Base-by-base conservation (phyloP, 2,888 invertebrate species). In the Heteromyza rotundicornis region DNA sequence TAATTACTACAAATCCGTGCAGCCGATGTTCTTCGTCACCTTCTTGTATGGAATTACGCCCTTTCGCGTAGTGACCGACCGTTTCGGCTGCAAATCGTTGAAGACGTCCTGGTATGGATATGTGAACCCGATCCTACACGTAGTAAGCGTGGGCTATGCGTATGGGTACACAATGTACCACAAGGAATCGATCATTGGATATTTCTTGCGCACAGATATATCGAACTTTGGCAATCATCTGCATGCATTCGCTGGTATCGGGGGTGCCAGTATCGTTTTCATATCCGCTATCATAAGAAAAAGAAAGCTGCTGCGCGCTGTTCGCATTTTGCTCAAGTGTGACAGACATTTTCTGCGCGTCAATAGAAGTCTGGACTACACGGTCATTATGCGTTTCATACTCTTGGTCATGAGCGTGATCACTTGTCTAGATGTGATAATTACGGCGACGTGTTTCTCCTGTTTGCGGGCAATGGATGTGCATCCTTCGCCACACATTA, bases 101-200 rank as follows among this genome's bases (percentile, higher is more conserved):
- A 50, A 40, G 44, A 59, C 59, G 7, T 63, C 64, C 2, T 32
- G 47, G n/a, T 61, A 56, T 10, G 67, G 68, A 2, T 65, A 67
- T 24, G 0, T 71, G 0, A 64, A 64, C 58, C 44, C 63, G 0
- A 3, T 68, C 3, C 1, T 70, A 1, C 53, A 54, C 14, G 51
- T 65, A 5, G 1, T 20, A 0, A 5, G 51, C 0, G 66, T 63
- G 44, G 60, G 49, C 0, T 64, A 47, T 10, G 66, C 65, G 35
- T 69, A 64, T 54, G 36, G 52, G 10, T 59, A 62, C 16, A 53
- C 65, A 0, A 47, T 66, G 10, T 17, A 62, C 19, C 54, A 64
- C 52, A 62, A 65, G 12, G 65, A 65, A 62, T 67, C 70, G 16
- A 57, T 68, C 1, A 69, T 67, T n/a, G 69, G 70, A 0, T 65